phyloP scores from a whole-genome alignment of 2,797 vertebrate genomes.

The Schizopygopsis malacanthus region DNA sequence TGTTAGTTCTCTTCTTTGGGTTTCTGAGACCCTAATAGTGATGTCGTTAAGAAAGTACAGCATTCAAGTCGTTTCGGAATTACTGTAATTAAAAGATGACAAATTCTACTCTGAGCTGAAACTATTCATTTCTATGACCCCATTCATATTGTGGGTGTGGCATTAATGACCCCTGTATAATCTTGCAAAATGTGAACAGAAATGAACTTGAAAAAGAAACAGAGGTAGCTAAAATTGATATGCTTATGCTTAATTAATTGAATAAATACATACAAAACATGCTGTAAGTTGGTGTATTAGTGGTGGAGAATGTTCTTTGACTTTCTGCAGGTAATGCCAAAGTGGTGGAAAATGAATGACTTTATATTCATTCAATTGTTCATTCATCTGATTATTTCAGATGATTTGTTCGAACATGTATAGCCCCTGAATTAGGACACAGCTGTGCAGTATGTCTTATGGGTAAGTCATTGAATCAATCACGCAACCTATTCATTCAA shows the following conservation, averaged over 20 bases:
- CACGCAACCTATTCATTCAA: background rate
- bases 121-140: background rate
- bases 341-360: no score
- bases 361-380: background rate
- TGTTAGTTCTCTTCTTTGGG: conserved; percentile 59
- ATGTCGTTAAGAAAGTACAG: conserved; percentile 53
- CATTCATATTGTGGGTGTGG: background rate
- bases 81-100: background rate
- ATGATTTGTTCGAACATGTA: background rate
- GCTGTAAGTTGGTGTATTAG: background rate
- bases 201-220: background rate
- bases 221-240: background rate
- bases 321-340: no score
- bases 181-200: background rate
- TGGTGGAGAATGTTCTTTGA: background rate
- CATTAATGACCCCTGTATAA: background rate
- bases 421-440: background rate
- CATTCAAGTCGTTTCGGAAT: background rate
- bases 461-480: background rate
- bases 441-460: background rate
- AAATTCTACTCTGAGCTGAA: background rate
- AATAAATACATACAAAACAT: background rate
- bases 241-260: background rate
- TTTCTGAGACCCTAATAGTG: conserved; percentile 40
- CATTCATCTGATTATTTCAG: background rate